These are phyloP conservation scores for Gryllus longicercus DNA, from an alignment of 2,888 invertebrate genomes.

Conservation along the genomic window DNA sequence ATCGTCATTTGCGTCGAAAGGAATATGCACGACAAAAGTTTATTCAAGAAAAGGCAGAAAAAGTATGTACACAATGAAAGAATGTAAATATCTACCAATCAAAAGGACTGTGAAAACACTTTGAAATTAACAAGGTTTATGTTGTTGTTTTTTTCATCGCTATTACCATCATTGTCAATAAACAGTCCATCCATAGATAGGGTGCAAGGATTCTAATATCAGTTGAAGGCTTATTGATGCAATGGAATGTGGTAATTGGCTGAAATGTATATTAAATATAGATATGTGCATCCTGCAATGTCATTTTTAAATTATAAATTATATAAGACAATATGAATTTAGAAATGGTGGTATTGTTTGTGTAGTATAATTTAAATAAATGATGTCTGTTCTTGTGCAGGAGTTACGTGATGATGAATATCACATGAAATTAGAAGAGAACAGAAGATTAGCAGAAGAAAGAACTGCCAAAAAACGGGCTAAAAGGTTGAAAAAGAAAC, in stretches of 20 bases:
- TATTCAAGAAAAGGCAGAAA: slow-evolving; percentile 83
- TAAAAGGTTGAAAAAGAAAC: slow-evolving; percentile 78
- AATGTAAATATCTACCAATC: slow-evolving; percentile 23
- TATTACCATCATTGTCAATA: too few relatives aligned
- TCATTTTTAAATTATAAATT: too few relatives aligned
- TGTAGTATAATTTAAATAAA: too few relatives aligned
- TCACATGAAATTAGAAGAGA: slow-evolving; percentile 73
- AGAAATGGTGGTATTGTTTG: too few relatives aligned
- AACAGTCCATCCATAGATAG: too few relatives aligned
- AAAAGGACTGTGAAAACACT: slow-evolving; percentile 21
- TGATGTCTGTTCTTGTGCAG: slow-evolving; percentile 46
- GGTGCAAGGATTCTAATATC: too few relatives aligned
- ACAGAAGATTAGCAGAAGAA: slow-evolving; percentile 66
- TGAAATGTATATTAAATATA: too few relatives aligned
- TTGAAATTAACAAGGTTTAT: slow-evolving; percentile 25
- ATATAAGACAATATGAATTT: too few relatives aligned
- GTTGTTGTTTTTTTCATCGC: background rate
- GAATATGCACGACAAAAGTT: slow-evolving; percentile 95
- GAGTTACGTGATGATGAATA: slow-evolving; percentile 83
- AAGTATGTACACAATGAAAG: slow-evolving; percentile 53
- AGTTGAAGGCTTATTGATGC: too few relatives aligned
- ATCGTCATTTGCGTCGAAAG: slow-evolving; percentile 88
- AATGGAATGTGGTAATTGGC: too few relatives aligned
- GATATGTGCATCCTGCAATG: too few relatives aligned
- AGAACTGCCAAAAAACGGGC: slow-evolving; percentile 88